A percentile compares a stretch with the other conserved stretches of the same genome.
Conservation (phyloP, 2,113 vertebrate genomes). For the Petromus typicus region DNA sequence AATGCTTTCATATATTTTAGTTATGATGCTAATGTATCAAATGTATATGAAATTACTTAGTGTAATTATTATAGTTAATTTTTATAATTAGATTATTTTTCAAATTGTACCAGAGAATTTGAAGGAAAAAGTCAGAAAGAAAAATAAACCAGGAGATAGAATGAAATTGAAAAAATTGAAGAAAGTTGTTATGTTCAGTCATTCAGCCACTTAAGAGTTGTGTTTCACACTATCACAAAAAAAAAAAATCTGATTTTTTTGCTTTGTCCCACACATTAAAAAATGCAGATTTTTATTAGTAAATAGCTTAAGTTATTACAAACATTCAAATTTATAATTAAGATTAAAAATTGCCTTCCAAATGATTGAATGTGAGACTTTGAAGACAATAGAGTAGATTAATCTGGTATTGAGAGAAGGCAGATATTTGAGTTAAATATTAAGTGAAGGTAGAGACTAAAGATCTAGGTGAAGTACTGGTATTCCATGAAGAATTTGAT, state of each 20-base stretch:
- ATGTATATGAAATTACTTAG: no score
- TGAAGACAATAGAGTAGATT: not conserved
- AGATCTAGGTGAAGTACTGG: not conserved
- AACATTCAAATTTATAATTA: not conserved
- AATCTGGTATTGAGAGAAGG: not conserved
- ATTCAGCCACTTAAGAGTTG: not conserved
- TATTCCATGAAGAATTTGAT: not conserved
- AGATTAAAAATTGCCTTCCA: not conserved
- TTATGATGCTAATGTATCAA: no score
- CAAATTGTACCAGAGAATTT: not conserved
- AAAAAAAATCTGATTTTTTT: not conserved
- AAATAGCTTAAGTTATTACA: not conserved
- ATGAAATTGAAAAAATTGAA: not conserved
- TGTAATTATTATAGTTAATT: no score
- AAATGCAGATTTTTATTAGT: not conserved
- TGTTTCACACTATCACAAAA: not conserved
- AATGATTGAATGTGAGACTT: not conserved
- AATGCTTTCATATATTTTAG: no score
- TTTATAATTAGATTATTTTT: not conserved
- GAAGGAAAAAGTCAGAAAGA: not conserved
- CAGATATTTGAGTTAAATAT: not conserved
- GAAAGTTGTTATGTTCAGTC: not conserved
- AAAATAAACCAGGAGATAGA: not conserved
- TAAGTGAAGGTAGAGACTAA: not conserved
- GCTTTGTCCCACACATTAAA: not conserved